Base-by-base conservation (phyloP, 2,888 invertebrate genomes). In the Yponomeuta evonymella region DNA sequence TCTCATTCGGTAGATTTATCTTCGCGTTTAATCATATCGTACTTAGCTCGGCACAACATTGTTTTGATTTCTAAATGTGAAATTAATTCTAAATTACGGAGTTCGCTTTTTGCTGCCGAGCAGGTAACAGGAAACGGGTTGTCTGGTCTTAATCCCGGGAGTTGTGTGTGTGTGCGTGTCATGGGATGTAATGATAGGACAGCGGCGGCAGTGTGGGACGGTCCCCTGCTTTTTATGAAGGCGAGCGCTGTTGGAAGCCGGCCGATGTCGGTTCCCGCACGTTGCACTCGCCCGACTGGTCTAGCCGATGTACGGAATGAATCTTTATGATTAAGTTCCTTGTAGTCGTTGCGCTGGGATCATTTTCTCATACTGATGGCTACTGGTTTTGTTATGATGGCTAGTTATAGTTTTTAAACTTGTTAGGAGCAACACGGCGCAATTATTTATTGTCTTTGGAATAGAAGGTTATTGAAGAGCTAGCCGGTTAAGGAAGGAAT, bases 121-220 rank as follows among this genome's bases (percentile, higher is more conserved):
- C 90, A 90, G 90, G 90, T 90, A 90, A 89, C 88, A 89, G 89
- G 89, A 89, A 90, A 90, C 90, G 88, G 88, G 90, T 90, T 89
- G 88, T 83, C 85, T 84, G 87, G 85, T 83, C 85, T 85, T 90
- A 89, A 90, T 89, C 90, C 86, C 84, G 81, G 78, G 79, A 73
- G 73, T 70, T 72, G 75, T 75, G 81, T 73, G 76, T 82, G 83
- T 84, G 84, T 83, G 83, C 79, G 83, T 83, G 79, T 75, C 74
- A 74, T 78, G 82, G 82, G 82, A 81, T 82, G 83, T 87, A 86
- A 87, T 87, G 82, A 83, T 75, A 82, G 80, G 79, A 78, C 79
- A 81, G 80, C 79, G 82, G 83, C 79, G 79, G 81, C 81, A 79
- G 83, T 83, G 78, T 82, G 80, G 79, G 66, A 81, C 84, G 51